Conservation (phyloP, 2,797 vertebrate species). For the Lagodon rhomboides region DNA sequence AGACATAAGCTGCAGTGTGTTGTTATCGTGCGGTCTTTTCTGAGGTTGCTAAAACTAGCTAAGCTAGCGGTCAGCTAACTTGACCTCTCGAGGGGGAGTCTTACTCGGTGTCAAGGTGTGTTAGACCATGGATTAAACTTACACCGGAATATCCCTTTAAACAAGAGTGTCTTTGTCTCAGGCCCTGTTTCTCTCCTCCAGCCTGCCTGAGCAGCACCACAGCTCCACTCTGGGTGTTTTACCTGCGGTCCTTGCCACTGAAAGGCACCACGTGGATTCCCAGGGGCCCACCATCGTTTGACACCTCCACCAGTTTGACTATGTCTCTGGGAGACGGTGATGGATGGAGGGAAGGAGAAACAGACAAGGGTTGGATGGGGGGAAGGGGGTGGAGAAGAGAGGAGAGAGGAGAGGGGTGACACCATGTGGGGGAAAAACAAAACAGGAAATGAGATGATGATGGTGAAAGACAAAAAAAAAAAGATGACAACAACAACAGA, state of each 20-base stretch:
- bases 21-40: no score
- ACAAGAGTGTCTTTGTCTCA: neutral
- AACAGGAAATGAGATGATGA: slow-evolving; percentile 56
- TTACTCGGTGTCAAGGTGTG: no score
- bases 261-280: slow-evolving; percentile 99
- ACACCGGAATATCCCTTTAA: no score
- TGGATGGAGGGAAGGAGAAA: slow-evolving; percentile 35
- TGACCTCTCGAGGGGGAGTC: no score
- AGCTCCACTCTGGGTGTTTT: slow-evolving; percentile 73
- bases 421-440: slow-evolving; percentile 70
- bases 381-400: neutral
- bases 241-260: slow-evolving; percentile 97
- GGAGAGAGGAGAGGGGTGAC: slow-evolving; percentile 46
- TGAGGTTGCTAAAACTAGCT: no score
- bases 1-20: no score
- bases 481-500: slow-evolving; percentile 29
- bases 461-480: slow-evolving; percentile 16
- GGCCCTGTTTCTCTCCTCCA: neutral
- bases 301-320: slow-evolving; percentile 97
- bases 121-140: no score
- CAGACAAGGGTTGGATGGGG: neutral
- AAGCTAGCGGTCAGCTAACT: no score
- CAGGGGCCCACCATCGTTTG: slow-evolving; percentile 97
- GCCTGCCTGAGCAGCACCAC: neutral
- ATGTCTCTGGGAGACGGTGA: slow-evolving; percentile 90